Evolutionary conservation across 2,113 vertebrate species (phyloP).

Genomic region (Anser brachyrhynchus): DNA sequence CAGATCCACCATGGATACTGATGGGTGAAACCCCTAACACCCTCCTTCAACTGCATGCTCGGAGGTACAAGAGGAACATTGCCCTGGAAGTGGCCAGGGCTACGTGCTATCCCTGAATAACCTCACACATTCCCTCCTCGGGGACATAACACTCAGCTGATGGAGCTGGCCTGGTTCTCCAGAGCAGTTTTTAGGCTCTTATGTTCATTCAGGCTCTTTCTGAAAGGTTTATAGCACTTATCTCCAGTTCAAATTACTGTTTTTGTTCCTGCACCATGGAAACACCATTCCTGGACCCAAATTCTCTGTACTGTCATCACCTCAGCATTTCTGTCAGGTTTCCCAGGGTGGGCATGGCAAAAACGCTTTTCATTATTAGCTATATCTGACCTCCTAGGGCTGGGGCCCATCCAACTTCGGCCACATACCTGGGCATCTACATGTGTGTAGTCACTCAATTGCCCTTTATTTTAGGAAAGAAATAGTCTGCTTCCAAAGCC

Average conservation of each 20-base stretch:
- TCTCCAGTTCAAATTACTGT: neutral
- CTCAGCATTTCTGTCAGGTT: neutral
- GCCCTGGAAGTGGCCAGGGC: neutral
- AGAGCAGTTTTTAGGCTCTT: neutral
- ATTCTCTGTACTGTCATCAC: neutral
- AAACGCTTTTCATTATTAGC: neutral
- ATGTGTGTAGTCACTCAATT: neutral
- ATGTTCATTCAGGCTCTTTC: neutral
- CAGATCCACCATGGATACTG: neutral
- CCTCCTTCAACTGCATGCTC: neutral
- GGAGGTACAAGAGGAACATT: neutral
- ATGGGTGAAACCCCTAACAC: neutral
- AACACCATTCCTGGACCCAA: neutral
- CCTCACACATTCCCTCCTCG: neutral
- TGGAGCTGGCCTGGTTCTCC: neutral
- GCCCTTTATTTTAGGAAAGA: neutral
- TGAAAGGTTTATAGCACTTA: neutral
- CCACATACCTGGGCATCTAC: neutral
- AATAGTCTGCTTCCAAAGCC: neutral
- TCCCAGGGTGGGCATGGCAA: neutral
- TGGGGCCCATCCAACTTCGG: neutral
- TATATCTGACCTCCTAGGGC: neutral
- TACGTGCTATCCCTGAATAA: neutral
- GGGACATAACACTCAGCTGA: fast-evolving
- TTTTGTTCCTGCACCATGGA: neutral